Base-by-base conservation (phyloP, 2,113 vertebrate species). In the Zosterops japonicus region DNA sequence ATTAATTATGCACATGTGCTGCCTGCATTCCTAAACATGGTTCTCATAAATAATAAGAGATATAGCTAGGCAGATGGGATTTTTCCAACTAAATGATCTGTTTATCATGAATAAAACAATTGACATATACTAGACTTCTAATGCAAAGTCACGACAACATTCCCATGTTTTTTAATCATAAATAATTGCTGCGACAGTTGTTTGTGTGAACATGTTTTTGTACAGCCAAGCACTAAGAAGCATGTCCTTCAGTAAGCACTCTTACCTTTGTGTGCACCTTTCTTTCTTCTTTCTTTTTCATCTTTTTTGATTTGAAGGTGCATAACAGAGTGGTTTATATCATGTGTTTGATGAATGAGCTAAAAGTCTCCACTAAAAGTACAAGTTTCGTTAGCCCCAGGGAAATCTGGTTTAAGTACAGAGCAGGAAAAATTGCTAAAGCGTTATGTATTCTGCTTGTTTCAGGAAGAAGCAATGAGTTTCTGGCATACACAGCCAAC, bases 1-100 rank as follows among this genome's bases (percentile, higher is more conserved):
- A 99, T 99, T 99, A 99, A 99, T 99, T 99, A 99, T 98, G 98
- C 98, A 98, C 98, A 98, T 98, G 98, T 99, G 99, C 98, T 89
- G 98, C 98, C 97, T 98, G 98, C 98, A 98, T 99, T 98, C 98
- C 98, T 98, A 99, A 99, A 99, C 98, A 98, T 98, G 98, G 96
- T 97, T 98, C 98, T 98, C 98, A 99, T 99, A 99, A 99, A 99
- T 99, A 99, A 99, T 99, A 98, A 98, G 98, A 98, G 98, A 98
- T 98, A 98, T 98, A 98, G 97, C 97, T 94, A 96, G 96, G 97
- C 98, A 99, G 98, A 98, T 98, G 98, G 98, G 98, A 97, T 98
- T 98, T 98, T 98, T 98, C 96, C 95, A 97, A 97, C 97, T 97
- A 97, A 98, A 97, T 97, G 95, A 97, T 98, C 97, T 97, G 97